Base-by-base conservation (phyloP, 2,113 vertebrate genomes). In the Syngnathus typhle region DNA sequence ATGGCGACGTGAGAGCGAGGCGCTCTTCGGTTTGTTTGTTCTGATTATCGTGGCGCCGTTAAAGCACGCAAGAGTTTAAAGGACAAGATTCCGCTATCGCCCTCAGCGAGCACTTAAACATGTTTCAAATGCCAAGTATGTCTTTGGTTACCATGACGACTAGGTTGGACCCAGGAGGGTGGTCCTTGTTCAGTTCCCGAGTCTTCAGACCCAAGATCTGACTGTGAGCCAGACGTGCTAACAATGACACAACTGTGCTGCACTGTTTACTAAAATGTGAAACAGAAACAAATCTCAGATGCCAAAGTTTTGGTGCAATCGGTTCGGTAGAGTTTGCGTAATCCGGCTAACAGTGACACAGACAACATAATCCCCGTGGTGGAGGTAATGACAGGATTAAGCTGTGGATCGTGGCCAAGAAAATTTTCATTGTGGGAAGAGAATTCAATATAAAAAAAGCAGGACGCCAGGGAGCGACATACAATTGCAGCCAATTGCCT, bases 401-500 rank as follows among this genome's bases (percentile, higher is more conserved):
- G 60, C 41, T 43, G n/a, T 43, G 60, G n/a, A 44, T 62, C 13
- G 39, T 1, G n/a, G 60, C 21, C 39, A 27, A 23, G 43, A 23
- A 43, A 44, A 12, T 15, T 2, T 43, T 39, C 19, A 43, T 6
- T 8, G 2, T n/a, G 38, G n/a, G 11, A 43, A 12, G n/a, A 23
- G 10, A 43, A 12, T 62, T 21, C 21, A 21, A 55, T 1, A 55
- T 5, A 27, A 21, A 54, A 46, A 19, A 49, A 49, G 1, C 0
- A 9, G 10, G 59, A 60, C 10, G 59, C 32, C 37, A 39, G 6
- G 36, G 8, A 39, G 37, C 59, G 41, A 38, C 36, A 39, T 10
- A 37, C 36, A 38, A 52, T 79, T 73, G 81, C 64, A 72, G 59
- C 73, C 74, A 67, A 70, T 54, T 65, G 64, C 63, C 47, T 67